Base-by-base conservation (phyloP, 1,140 invertebrate genomes). In the Cydia strobilella region DNA sequence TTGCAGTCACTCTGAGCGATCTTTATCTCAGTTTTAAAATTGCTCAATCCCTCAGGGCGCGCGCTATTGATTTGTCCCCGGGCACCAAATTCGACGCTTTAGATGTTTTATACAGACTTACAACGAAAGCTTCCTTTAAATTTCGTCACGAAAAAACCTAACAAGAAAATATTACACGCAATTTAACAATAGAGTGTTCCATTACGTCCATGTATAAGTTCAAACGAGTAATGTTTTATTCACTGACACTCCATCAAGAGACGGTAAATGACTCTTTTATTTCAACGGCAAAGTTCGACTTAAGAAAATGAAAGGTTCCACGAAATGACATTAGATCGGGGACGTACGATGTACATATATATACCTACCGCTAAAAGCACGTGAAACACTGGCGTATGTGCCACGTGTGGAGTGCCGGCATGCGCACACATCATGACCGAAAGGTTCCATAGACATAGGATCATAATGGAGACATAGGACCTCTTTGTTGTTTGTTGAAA, bases 21-120 rank as follows among this genome's bases (percentile, higher is more conserved):
- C 89, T 87, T 90, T 91, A 93, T 93, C 90, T 93, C 88, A 89
- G 90, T 93, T 93, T 93, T 93, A 93, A 93, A 93, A 93, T 89
- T 86, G 87, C 83, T 87, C 86, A 88, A 86, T 90, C 89, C 90
- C 90, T 76, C 78, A 85, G 84, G 86, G 83, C 75, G 79, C 79
- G 80, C 75, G 77, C 77, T 91, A 90, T 92, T 88, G 88, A 91
- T 90, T 91, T 90, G 86, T 86, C 89, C 89, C 74, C 75, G 87
- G 85, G 85, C 80, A 80, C 84, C 84, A 87, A 88, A 91, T 89
- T 90, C 85, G 84, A 76, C 77, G 79, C 82, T 86, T 84, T 86
- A 84, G 77, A 88, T 89, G 84, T 87, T 83, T 87, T 85, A 87
- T 87, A 82, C 86, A 81, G 71, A 88, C 79, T 86, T 84, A 75